Percentiles rank a stretch among this genome's conserved stretches.
These are phyloP conservation scores for Platichthys stellatus DNA, from an alignment of 2,113 vertebrate species.

Conservation along the genomic window DNA sequence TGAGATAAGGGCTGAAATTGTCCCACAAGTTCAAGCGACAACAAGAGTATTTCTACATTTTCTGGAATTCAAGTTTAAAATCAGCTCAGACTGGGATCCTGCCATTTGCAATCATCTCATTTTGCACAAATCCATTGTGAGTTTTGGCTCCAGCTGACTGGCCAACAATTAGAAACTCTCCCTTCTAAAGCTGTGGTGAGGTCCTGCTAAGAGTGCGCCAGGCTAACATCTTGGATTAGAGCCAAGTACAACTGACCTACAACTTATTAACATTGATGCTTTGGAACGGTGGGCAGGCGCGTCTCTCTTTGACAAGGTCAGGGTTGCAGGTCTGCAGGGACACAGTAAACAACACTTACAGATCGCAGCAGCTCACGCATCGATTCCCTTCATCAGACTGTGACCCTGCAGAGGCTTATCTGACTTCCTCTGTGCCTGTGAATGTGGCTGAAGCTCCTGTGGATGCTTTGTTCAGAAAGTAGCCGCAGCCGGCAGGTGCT, in stretches of 20 bases:
- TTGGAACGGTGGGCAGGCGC: neutral
- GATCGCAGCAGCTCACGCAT: neutral
- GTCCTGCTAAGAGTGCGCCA: neutral
- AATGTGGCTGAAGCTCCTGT: constrained; percentile 1
- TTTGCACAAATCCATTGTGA: too few species aligned
- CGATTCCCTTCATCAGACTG: neutral
- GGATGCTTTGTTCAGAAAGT: neutral
- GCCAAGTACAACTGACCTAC: neutral
- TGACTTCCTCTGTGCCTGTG: constrained; percentile 2
- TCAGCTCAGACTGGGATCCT: too few species aligned
- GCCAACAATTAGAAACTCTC: neutral
- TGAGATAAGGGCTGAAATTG: too few species aligned
- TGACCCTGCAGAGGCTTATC: neutral
- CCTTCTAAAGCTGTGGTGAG: neutral
- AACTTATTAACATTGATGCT: neutral
- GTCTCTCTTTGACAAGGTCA: neutral
- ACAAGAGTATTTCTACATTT: too few species aligned
- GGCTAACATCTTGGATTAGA: too few species aligned
- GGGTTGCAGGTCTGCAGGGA: neutral
- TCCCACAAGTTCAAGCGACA: too few species aligned
- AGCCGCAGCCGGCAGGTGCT: neutral
- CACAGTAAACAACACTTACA: constrained; percentile 1
- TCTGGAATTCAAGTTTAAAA: too few species aligned
- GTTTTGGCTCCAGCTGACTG: too few species aligned
- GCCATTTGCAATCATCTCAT: too few species aligned